Evolutionary conservation across 2,888 invertebrate species (phyloP).

Genomic region (Blastobasis adustella): DNA sequence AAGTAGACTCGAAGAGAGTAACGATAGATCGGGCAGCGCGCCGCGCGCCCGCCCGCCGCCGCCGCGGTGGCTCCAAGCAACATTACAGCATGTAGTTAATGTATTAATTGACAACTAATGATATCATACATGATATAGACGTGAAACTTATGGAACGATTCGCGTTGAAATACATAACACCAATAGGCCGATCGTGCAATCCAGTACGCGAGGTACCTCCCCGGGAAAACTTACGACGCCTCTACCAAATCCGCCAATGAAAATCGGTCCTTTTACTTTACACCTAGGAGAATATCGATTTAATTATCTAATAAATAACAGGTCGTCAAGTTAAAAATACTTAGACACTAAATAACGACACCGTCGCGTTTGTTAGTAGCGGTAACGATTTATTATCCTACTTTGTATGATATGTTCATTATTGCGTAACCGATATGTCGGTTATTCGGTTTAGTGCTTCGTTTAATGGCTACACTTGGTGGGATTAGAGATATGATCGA

Average conservation of each 20-base stretch:
- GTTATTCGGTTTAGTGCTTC: background rate
- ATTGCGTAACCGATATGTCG: slow-evolving; percentile 44
- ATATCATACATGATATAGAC: slow-evolving; percentile 7
- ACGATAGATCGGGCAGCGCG: slow-evolving; percentile 31
- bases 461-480: slow-evolving; percentile 11
- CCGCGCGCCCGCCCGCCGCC: slow-evolving; percentile 5
- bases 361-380: slow-evolving; percentile 36
- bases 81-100: slow-evolving; percentile 10
- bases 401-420: slow-evolving; percentile 61
- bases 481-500: slow-evolving; percentile 36
- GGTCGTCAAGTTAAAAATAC: slow-evolving; percentile 18
- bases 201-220: no score
- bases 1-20: slow-evolving; percentile 31
- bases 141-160: background rate
- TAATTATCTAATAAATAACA: no score
- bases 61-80: slow-evolving; percentile 15
- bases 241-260: no score
- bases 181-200: slow-evolving; percentile 8
- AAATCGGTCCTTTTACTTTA: no score
- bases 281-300: no score
- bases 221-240: no score
- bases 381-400: slow-evolving; percentile 42
- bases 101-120: slow-evolving; percentile 19
- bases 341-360: slow-evolving; percentile 58
- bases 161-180: no score